Evolutionary conservation across 1,140 invertebrate species (phyloP).

Genomic region (Aphidius gifuensis): DNA sequence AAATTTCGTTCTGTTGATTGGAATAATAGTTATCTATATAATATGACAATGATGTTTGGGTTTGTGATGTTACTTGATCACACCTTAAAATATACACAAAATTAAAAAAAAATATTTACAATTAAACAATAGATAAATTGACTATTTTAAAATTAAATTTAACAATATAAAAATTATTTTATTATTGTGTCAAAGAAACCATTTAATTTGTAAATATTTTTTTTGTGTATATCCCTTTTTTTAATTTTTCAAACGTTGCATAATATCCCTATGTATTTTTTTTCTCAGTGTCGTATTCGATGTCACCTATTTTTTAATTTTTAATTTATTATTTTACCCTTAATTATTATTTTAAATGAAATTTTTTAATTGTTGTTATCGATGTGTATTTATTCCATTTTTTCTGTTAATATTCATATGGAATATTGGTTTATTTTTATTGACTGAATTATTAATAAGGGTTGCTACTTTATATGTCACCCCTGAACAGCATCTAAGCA

Average conservation of each 20-base stretch:
- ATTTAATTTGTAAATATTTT: too few species aligned
- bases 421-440: too few species aligned
- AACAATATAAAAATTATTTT: constrained; percentile 8
- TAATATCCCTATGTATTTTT: background rate
- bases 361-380: background rate
- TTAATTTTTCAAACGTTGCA: too few species aligned
- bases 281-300: constrained; percentile 20
- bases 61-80: constrained; percentile 15
- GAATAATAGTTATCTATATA: background rate
- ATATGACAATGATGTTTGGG: constrained; percentile 5
- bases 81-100: too few species aligned
- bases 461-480: too few species aligned
- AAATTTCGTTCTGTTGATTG: too few species aligned
- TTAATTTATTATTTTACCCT: background rate
- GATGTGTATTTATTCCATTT: background rate
- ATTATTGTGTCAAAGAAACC: background rate
- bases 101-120: too few species aligned
- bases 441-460: too few species aligned
- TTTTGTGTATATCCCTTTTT: too few species aligned
- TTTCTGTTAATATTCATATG: background rate
- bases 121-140: background rate
- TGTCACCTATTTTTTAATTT: constrained; percentile 17
- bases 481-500: too few species aligned
- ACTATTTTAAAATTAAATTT: background rate
- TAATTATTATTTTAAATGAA: constrained; percentile 1